Evolutionary conservation across 2,113 vertebrate species (phyloP).

Genomic region (Hippocampus comes): DNA sequence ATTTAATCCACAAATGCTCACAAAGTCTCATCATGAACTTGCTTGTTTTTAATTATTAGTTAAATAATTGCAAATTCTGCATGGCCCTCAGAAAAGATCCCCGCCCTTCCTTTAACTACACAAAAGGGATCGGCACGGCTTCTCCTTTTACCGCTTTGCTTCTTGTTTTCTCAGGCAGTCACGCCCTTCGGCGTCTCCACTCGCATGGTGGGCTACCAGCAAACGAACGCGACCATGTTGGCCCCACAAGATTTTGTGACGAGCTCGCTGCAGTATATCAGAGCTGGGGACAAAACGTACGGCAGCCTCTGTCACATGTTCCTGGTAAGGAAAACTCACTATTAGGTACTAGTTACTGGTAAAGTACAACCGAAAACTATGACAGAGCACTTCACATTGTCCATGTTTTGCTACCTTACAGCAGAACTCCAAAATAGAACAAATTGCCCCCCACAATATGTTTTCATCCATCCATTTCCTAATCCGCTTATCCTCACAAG

Average conservation of each 20-base stretch:
- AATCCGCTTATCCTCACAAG: too few species aligned
- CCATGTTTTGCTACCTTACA: background rate
- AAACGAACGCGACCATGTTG: slow-evolving; percentile 63
- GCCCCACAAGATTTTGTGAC: slow-evolving; percentile 76
- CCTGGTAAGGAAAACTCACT: slow-evolving; percentile 70
- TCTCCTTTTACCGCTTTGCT: background rate
- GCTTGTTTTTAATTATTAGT: background rate
- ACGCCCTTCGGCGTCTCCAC: slow-evolving; percentile 80
- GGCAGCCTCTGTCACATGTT: slow-evolving; percentile 76
- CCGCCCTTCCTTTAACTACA: background rate
- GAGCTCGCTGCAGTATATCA: slow-evolving; percentile 76
- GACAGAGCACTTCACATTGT: background rate
- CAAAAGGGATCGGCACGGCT: background rate
- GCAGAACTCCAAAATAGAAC: background rate
- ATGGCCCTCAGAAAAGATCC: background rate
- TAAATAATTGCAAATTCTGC: background rate
- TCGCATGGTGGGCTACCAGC: slow-evolving; percentile 67
- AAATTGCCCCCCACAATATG: background rate
- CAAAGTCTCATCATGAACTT: too few species aligned
- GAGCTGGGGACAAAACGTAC: slow-evolving; percentile 73
- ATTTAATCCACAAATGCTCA: too few species aligned
- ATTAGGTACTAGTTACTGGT: too few species aligned
- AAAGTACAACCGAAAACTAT: background rate
- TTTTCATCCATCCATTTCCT: too few species aligned
- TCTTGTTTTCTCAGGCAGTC: slow-evolving; percentile 64